Conservation (phyloP, 1,140 invertebrate species). For the Zaprionus vittiger region DNA sequence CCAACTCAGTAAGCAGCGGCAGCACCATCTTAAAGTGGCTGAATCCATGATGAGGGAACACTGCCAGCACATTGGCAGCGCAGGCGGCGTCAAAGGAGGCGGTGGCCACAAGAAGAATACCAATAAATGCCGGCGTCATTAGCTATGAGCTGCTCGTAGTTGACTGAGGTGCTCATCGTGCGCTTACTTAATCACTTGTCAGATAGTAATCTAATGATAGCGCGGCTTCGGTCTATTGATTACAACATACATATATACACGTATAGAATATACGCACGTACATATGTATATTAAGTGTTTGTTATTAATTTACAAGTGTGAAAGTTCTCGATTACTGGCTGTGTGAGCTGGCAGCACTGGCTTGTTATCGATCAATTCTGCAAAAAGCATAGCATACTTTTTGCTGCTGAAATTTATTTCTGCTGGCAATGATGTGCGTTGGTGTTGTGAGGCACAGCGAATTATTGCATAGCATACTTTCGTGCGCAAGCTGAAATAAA, state of each 20-base stretch:
- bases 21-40: conserved; percentile 90
- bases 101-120: not conserved
- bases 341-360: not conserved
- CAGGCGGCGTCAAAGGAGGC: not conserved
- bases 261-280: not conserved
- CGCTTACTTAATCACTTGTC: not conserved
- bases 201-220: not conserved
- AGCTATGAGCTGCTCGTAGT: not conserved
- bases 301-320: not conserved
- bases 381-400: conserved; percentile 12
- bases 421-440: not conserved
- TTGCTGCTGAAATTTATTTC: not conserved
- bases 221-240: not conserved
- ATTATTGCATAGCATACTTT: conserved; percentile 12
- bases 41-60: conserved; percentile 87
- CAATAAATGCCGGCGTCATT: conserved; percentile 29
- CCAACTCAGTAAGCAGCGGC: conserved; percentile 87
- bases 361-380: not conserved
- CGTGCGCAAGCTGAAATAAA: not conserved
- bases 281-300: not conserved
- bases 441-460: too few relatives aligned
- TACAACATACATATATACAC: not conserved
- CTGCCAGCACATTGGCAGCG: conserved; percentile 86
- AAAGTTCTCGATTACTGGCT: not conserved
- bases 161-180: not conserved